phyloP scores from a whole-genome alignment of 2,888 invertebrate genomes.

The Diarsia mendica region DNA sequence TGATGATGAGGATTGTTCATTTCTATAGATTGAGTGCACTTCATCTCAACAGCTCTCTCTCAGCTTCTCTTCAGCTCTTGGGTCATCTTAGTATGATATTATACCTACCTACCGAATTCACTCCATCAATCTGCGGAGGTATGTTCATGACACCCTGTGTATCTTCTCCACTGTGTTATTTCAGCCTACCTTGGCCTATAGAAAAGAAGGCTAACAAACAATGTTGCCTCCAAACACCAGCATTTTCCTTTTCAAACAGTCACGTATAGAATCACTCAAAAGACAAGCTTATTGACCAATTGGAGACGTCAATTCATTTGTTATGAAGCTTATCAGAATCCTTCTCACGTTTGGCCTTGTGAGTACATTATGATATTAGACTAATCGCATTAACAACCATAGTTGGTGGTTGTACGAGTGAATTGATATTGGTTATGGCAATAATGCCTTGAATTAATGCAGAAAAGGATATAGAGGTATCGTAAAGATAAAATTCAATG shows the following conservation, averaged over 20 bases:
- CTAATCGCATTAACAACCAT: constrained; percentile 48
- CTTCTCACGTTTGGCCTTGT: constrained; percentile 57
- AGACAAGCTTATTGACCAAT: constrained; percentile 27
- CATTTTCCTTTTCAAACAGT: constrained; percentile 14
- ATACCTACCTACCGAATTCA: too few relatives aligned
- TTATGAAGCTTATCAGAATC: constrained; percentile 15
- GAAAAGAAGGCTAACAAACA: not conserved
- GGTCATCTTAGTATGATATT: too few relatives aligned
- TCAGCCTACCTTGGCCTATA: constrained; percentile 3
- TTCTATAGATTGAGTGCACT: not conserved
- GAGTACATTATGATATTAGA: constrained; percentile 41
- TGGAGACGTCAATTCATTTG: constrained; percentile 20
- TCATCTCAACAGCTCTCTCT: too few relatives aligned
- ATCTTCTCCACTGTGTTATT: too few relatives aligned
- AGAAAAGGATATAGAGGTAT: not conserved
- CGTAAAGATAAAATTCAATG: not conserved
- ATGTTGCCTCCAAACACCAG: constrained; percentile 8
- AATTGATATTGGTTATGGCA: constrained; percentile 45
- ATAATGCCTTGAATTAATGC: constrained; percentile 23
- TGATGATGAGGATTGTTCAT: not conserved
- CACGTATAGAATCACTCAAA: constrained; percentile 30
- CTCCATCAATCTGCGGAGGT: too few relatives aligned
- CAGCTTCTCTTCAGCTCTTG: too few relatives aligned
- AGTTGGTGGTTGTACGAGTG: not conserved
- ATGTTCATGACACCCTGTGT: too few relatives aligned